Evolutionary conservation across 2,113 vertebrate genomes (phyloP), one percentile per base, ranked within the genome.

Genomic region (Danionella cerebrum): DNA sequence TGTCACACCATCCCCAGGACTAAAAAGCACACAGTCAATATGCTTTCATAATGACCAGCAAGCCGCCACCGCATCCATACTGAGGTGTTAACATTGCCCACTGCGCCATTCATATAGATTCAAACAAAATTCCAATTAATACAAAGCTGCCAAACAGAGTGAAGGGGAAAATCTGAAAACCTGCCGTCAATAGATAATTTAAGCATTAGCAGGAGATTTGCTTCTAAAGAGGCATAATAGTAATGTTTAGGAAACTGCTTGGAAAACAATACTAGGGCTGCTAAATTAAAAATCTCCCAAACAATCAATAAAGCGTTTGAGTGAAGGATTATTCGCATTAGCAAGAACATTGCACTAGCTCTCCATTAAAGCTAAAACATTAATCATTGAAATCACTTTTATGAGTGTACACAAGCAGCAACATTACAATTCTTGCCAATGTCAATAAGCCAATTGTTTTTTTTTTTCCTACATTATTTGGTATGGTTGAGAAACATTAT

Each of bases 1-100:
- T 64, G 44, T 64, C 60, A 36, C 27, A 47, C 42, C 42, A 63
- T 22, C 4, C 59, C 59, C 41, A 22, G 35, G 59, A 33, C 59
- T 35, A 47, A 35, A n/a, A 63, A 63, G 19, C 59, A 36, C 21
- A 5, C 29, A 50, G 44, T 48, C 60, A 48, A 64, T 64, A 64
- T 50, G 27, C 44, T 64, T 64, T 48, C 42, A 48, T 64, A 36
- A 64, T 48, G 42, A 36, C 60, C 44, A 64, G 16, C 4, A 18
- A 45, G 41, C 59, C 18, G 12, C 16, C 47, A 1, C 59, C 10
- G 59, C 59, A 31, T 63, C 29, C 59, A 45, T 63, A 48, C 42
- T 36, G 29, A 24, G 27, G 29, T 50, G 60, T 50, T 36, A 64
- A 64, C 16, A 64, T 31, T 18, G 10, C 27, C 44, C 59, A 63